These are phyloP conservation scores for Peribatodes rhomboidaria DNA, from an alignment of 2,888 invertebrate genomes.

Conservation along the genomic window DNA sequence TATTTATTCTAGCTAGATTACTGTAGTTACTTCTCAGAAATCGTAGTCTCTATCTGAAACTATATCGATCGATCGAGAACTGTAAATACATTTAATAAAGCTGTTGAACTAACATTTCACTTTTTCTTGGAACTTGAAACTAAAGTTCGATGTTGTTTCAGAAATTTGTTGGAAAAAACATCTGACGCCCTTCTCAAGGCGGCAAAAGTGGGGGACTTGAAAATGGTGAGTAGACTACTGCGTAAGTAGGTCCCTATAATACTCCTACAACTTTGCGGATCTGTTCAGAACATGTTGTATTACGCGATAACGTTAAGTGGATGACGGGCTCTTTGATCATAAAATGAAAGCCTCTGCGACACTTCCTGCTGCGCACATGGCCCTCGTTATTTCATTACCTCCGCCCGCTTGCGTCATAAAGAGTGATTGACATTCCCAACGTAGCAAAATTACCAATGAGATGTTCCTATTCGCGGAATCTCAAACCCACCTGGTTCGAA, in stretches of 20 bases:
- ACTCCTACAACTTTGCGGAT: conserved; percentile 13
- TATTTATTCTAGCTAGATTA: conserved; percentile 38
- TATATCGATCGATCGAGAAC: conserved; percentile 7
- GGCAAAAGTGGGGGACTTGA: conserved; percentile 93
- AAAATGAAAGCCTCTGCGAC: conserved; percentile 27
- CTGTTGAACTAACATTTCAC: neutral
- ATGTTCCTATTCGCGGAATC: neutral
- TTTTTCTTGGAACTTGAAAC: conserved; percentile 31
- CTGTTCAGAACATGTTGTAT: conserved; percentile 19
- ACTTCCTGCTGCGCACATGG: conserved; percentile 26
- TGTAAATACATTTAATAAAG: conserved; percentile 23
- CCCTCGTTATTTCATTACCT: conserved; percentile 20
- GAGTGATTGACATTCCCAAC: conserved; percentile 14
- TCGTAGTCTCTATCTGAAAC: neutral
- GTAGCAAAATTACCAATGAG: conserved; percentile 10
- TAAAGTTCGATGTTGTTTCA: conserved; percentile 76
- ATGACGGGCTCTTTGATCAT: conserved; percentile 34
- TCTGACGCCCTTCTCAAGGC: conserved; percentile 93
- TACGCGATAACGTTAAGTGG: conserved; percentile 22
- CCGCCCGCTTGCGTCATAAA: conserved; percentile 21
- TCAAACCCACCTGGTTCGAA: neutral
- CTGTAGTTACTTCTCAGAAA: conserved; percentile 18
- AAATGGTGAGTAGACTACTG: conserved; percentile 84
- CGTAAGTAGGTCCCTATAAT: neutral
- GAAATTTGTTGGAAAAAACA: conserved; percentile 93